A percentile compares a stretch with the other conserved stretches of the same genome.
Conservation (phyloP, 2,797 vertebrate genomes). For the Microctenopoma stevenorrisi region DNA sequence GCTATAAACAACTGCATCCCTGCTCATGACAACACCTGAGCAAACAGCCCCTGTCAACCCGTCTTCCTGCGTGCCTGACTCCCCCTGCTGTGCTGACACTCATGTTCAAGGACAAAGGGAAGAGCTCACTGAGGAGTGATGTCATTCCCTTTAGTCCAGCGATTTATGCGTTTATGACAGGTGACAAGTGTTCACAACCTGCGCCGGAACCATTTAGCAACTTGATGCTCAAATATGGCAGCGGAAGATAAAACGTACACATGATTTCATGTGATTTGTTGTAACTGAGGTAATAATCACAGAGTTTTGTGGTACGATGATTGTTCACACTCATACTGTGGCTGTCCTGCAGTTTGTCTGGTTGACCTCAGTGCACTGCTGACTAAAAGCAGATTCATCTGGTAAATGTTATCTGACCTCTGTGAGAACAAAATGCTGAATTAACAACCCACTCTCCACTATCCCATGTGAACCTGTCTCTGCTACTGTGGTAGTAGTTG, state of each 20-base stretch:
- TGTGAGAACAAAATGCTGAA: constrained; percentile 20
- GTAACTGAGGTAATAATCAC: no score
- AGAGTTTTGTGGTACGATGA: no score
- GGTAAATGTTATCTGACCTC: constrained; percentile 47
- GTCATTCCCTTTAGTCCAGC: constrained; percentile 1
- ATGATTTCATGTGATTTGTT: no score
- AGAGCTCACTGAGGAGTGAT: background rate
- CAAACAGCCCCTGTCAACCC: background rate
- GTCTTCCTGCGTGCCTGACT: no score
- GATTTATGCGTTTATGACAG: constrained; percentile 30
- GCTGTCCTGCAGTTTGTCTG: background rate
- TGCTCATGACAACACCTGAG: constrained; percentile 12
- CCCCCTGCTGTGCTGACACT: background rate
- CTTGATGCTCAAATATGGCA: background rate
- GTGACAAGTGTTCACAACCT: background rate
- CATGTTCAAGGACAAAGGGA: constrained; percentile 41
- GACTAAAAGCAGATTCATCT: constrained; percentile 21
- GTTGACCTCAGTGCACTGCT: constrained; percentile 11
- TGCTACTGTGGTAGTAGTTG: no score
- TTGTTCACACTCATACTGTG: background rate
- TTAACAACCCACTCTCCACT: background rate
- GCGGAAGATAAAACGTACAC: background rate
- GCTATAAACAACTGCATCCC: constrained; percentile 30
- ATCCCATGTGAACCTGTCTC: background rate
- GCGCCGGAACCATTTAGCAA: background rate